A percentile compares a stretch with the other conserved stretches of the same genome.
Evolutionary conservation across 2,797 vertebrate genomes (phyloP).

Genomic region (Cossypha dichroa): DNA sequence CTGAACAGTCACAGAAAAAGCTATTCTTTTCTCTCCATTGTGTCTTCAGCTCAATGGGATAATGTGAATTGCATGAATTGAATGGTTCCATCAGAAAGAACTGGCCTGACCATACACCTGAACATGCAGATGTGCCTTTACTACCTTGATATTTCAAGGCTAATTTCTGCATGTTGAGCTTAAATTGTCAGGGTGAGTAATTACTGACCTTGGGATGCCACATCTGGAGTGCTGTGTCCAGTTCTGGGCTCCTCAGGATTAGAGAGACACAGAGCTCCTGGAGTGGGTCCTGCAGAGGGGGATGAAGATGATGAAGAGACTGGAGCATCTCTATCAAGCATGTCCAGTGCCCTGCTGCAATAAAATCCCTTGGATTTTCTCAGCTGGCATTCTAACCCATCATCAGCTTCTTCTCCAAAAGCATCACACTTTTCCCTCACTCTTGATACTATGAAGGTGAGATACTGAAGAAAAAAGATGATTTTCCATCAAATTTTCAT

Average conservation of each 20-base stretch:
- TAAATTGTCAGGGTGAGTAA: neutral
- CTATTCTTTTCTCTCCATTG: neutral
- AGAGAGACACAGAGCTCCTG: neutral
- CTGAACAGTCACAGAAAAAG: neutral
- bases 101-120: neutral
- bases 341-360: neutral
- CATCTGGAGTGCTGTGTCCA: neutral
- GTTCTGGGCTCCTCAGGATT: neutral
- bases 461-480: neutral
- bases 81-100: neutral
- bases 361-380: neutral
- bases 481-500: neutral
- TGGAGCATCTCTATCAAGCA: neutral
- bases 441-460: neutral
- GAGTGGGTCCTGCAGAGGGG: neutral
- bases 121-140: neutral
- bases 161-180: neutral
- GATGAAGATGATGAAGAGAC: neutral
- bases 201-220: neutral
- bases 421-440: rapidly evolving
- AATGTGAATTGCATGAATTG: neutral
- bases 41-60: neutral
- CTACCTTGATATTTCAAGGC: neutral
- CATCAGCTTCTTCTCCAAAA: neutral
- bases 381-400: neutral